Evolutionary conservation across 2,888 invertebrate genomes (phyloP).

Genomic region (Eupithecia pulchellata): DNA sequence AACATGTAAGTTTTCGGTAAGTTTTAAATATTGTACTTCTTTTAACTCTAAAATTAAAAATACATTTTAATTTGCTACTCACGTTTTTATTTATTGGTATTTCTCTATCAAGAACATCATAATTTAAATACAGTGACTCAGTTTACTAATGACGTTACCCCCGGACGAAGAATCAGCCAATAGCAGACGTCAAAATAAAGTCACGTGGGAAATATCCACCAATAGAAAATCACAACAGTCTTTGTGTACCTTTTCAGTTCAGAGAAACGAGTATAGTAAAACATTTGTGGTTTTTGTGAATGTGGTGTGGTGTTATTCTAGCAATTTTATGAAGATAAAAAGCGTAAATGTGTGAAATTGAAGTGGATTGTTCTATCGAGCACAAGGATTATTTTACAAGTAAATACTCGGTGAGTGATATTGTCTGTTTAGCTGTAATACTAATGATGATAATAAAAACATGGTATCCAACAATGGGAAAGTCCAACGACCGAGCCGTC

Average conservation of each 20-base stretch:
- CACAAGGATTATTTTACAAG: constrained; percentile 87
- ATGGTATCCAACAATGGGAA: constrained; percentile 69
- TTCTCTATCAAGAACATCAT: no score
- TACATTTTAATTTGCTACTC: neutral
- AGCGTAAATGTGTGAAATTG: constrained; percentile 88
- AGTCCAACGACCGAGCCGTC: constrained; percentile 73
- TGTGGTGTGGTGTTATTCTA: constrained; percentile 83
- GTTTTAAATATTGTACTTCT: constrained; percentile 38
- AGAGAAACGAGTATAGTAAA: constrained; percentile 75
- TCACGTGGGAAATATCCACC: constrained; percentile 83
- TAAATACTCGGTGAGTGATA: constrained; percentile 88
- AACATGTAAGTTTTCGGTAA: constrained; percentile 62
- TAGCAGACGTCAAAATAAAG: constrained; percentile 57
- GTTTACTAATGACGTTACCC: constrained; percentile 65
- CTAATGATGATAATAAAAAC: constrained; percentile 61
- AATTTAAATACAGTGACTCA: constrained; percentile 43
- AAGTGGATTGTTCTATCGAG: constrained; percentile 87
- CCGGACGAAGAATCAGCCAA: constrained; percentile 66
- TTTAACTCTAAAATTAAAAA: constrained; percentile 14
- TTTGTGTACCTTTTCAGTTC: constrained; percentile 82
- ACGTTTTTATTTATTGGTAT: neutral
- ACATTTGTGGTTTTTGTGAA: constrained; percentile 82
- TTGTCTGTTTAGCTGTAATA: constrained; percentile 39
- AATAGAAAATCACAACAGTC: constrained; percentile 81
- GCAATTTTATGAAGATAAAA: constrained; percentile 81